A percentile compares a stretch with the other conserved stretches of the same genome.
These are phyloP conservation scores for Acrossocheilus wenchowensis DNA, from an alignment of 2,797 vertebrate species.

Conservation along the genomic window DNA sequence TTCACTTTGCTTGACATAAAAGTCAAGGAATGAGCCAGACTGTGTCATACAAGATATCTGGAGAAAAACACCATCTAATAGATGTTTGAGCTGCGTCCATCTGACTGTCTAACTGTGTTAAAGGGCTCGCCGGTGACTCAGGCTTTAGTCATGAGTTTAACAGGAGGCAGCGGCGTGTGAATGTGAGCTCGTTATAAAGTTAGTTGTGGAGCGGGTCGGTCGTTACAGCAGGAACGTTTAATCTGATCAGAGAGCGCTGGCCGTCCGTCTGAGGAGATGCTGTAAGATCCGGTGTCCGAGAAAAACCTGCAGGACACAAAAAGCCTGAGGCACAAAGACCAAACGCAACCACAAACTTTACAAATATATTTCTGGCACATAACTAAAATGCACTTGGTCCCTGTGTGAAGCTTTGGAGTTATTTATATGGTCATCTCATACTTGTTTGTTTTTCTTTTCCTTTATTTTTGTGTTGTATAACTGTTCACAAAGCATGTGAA, in stretches of 20 bases:
- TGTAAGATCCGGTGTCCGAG: neutral
- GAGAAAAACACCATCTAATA: neutral
- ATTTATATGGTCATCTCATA: neutral
- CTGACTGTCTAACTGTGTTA: neutral
- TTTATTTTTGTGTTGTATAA: neutral
- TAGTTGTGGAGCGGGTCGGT: neutral
- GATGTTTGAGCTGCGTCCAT: neutral
- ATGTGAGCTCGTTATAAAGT: neutral
- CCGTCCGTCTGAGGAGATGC: neutral
- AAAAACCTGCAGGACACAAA: neutral
- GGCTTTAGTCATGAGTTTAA: neutral
- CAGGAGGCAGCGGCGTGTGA: neutral
- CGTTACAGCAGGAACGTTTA: neutral
- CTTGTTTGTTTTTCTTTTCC: neutral
- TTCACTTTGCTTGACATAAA: neutral
- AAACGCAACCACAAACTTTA: neutral
- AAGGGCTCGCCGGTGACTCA: neutral
- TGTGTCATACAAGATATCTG: neutral
- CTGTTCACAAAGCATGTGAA: neutral
- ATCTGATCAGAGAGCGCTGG: neutral
- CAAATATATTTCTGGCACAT: neutral
- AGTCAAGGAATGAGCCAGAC: neutral
- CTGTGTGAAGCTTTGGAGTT: neutral
- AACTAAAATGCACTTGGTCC: neutral
- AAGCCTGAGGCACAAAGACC: neutral